Evolutionary conservation across 1,140 invertebrate genomes (phyloP).

Genomic region (Chelonus insularis): DNA sequence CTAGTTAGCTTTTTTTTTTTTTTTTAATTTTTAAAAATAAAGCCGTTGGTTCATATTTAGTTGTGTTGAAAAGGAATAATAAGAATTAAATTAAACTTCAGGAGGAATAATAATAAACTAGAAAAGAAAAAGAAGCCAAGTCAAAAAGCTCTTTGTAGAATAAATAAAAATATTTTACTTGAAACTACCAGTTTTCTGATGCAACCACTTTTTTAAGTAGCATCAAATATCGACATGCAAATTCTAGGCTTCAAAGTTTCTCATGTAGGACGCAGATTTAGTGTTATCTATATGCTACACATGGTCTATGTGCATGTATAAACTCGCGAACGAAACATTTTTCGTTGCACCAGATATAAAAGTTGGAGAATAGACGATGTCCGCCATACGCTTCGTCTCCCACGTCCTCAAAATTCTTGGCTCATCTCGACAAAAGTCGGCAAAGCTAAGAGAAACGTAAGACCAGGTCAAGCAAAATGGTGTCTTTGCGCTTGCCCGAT

Average conservation of each 20-base stretch:
- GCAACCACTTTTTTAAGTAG: constrained; percentile 1
- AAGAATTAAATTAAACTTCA: too few species aligned
- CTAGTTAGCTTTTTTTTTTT: not conserved
- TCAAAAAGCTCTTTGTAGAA: too few species aligned
- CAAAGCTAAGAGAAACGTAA: constrained; percentile 3
- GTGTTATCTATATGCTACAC: not conserved
- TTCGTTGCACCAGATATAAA: constrained; percentile 2
- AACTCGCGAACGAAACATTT: constrained; percentile 9
- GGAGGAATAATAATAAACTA: too few species aligned
- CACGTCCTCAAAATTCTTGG: not conserved
- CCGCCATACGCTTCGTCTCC: constrained; percentile 6
- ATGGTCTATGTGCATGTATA: not conserved
- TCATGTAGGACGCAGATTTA: not conserved
- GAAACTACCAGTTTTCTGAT: not conserved
- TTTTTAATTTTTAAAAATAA: not conserved
- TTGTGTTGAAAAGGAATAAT: not conserved
- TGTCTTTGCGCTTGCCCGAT: constrained; percentile 13
- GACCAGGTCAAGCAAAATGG: constrained; percentile 23
- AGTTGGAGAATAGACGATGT: constrained; percentile 6
- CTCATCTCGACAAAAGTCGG: constrained; percentile 19
- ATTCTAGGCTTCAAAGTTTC: not conserved
- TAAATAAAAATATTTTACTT: not conserved
- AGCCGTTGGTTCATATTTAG: too few species aligned
- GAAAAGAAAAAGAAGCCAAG: too few species aligned
- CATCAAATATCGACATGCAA: constrained; percentile 9